Evolutionary conservation across 2,797 vertebrate species (phyloP).

Genomic region (Rousettus madagascariensis): DNA sequence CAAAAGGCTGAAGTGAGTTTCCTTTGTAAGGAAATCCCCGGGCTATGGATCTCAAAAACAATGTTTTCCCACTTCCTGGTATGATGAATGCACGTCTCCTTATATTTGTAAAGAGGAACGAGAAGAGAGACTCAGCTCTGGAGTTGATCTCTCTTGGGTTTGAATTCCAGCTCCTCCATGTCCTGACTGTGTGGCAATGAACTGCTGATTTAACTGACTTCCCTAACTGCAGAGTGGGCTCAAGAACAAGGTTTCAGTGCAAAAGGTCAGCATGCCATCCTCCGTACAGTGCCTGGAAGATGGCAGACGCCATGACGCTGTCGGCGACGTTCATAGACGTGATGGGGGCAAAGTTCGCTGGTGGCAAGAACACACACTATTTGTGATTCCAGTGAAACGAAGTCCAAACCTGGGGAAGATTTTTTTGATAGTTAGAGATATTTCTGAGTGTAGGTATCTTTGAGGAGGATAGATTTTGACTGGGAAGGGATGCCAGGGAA

Average conservation of each 20-base stretch:
- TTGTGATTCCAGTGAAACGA: background rate
- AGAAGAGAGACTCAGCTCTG: background rate
- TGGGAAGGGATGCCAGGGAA: background rate
- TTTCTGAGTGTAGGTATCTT: background rate
- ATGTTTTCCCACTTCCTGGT: background rate
- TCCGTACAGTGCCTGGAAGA: background rate
- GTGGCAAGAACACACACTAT: background rate
- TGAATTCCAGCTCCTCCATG: background rate
- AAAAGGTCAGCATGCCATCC: background rate
- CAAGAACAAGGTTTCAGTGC: background rate
- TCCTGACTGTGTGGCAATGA: background rate
- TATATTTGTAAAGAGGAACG: background rate
- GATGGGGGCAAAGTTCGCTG: background rate
- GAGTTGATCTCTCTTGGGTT: background rate
- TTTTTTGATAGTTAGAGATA: background rate
- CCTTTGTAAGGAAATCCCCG: background rate
- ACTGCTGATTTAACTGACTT: background rate
- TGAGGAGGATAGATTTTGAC: background rate
- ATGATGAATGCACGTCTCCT: background rate
- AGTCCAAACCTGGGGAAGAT: background rate
- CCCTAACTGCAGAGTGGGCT: background rate
- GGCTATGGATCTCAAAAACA: background rate
- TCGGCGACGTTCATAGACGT: background rate
- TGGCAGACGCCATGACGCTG: accelerated
- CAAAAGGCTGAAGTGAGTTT: background rate